Base-by-base conservation (phyloP, 2,888 invertebrate species). In the Automeris io region DNA sequence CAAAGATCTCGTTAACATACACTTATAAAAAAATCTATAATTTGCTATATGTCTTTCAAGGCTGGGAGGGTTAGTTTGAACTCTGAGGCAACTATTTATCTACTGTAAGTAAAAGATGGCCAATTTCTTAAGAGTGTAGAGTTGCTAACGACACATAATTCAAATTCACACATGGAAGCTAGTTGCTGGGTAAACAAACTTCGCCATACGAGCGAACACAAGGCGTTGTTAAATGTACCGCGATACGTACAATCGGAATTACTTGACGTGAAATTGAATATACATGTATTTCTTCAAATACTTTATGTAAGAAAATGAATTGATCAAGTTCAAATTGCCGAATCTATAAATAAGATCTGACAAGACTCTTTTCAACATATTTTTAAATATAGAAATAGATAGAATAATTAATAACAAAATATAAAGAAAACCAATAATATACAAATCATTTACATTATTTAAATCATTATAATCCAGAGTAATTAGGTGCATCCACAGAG, bases 241-340 rank as follows among this genome's bases (percentile, higher is more conserved):
- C n/a, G n/a, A 34, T 6, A 23, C n/a, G 21, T 22, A 22, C 8
- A 12, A n/a, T n/a, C n/a, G n/a, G n/a, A n/a, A n/a, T n/a, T n/a
- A n/a, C 3, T 2, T 7, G n/a, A 13, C 9, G 8, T 7, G 7
- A 12, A 1, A 8, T 8, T 13, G 18, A 29, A 12, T 29, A 32
- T 32, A 16, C 13, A 19, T 12, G 19, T n/a, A 26, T 9, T 26
- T 12, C 2, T 26, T 21, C 19, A 33, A 18, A 5, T n/a, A 16
- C 9, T 11, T 8, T 11, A 5, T n/a, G 5, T 23, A 24, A 18
- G 13, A 9, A 9, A 18, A 13, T 35, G 9, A 35, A 47, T 47
- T 39, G 38, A 29, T 37, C 39, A 40, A 40, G 45, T 51, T 51
- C 43, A 29, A 46, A 48, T 49, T 49, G n/a, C n/a, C n/a, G n/a